A percentile compares a stretch with the other conserved stretches of the same genome.
Conservation (phyloP, 2,113 vertebrate genomes). For the Thryonomys swinderianus region DNA sequence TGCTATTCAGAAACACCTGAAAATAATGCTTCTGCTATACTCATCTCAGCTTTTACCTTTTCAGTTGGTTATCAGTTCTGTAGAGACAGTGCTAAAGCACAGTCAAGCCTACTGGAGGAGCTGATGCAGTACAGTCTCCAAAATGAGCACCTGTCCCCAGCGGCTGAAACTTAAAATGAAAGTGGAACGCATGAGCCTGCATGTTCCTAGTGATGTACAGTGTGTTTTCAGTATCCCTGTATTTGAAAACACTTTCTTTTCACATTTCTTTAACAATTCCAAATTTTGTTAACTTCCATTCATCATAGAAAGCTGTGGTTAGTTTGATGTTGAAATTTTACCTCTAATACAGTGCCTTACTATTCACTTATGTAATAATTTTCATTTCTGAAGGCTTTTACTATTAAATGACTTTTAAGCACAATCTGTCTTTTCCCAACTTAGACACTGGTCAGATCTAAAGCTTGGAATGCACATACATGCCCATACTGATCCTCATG, state of each 20-base stretch:
- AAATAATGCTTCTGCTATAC: neutral
- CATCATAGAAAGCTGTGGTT: neutral
- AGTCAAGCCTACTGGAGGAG: neutral
- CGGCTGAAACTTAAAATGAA: slow-evolving; percentile 28
- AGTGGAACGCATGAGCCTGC: too few relatives aligned
- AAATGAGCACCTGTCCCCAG: neutral
- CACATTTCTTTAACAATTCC: neutral
- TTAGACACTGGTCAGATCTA: neutral
- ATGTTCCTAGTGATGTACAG: neutral
- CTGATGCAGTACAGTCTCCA: neutral
- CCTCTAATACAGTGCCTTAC: neutral
- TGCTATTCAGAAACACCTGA: neutral
- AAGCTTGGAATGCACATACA: neutral
- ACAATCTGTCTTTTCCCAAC: neutral
- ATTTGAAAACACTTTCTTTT: neutral
- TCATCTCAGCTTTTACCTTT: fast-evolving
- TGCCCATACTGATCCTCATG: neutral
- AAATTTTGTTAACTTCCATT: neutral
- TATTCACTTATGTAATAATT: neutral
- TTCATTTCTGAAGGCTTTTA: neutral
- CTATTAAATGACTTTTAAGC: neutral
- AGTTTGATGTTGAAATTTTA: neutral
- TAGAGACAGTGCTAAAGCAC: neutral
- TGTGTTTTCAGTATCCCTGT: neutral
- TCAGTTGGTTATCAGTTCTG: neutral